A percentile compares a stretch with the other conserved stretches of the same genome.
Evolutionary conservation across 2,888 invertebrate species (phyloP).

Genomic region (Drepana falcataria): DNA sequence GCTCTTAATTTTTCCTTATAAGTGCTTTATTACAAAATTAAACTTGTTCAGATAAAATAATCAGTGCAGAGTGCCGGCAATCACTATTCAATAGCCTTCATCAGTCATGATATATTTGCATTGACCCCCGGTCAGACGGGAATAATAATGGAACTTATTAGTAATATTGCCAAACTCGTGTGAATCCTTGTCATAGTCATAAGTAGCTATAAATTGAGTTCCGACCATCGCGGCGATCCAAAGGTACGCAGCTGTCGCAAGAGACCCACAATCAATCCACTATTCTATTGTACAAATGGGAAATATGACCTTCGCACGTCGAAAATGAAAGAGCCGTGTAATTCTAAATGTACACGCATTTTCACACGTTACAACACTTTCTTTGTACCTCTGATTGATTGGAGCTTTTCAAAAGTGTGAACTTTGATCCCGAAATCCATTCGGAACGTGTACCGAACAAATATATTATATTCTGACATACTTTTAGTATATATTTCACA

Average conservation of each 20-base stretch:
- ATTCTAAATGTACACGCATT: slow-evolving; percentile 13
- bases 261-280: slow-evolving; percentile 27
- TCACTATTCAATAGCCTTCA: too few species aligned
- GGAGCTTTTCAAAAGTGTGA: slow-evolving; percentile 11
- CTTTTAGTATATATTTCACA: neutral
- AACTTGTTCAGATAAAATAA: too few species aligned
- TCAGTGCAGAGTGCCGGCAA: too few species aligned
- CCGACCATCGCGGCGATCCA: slow-evolving; percentile 15
- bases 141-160: too few species aligned
- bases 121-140: too few species aligned
- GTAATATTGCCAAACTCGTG: too few species aligned
- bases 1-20: too few species aligned
- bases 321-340: slow-evolving; percentile 7
- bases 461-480: neutral
- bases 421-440: neutral
- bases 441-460: neutral
- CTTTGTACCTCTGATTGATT: slow-evolving; percentile 1
- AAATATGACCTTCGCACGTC: slow-evolving; percentile 25
- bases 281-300: slow-evolving; percentile 20
- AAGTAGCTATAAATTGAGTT: slow-evolving; percentile 18
- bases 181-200: too few species aligned
- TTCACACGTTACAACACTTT: slow-evolving; percentile 21
- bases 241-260: slow-evolving; percentile 24
- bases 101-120: too few species aligned
- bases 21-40: too few species aligned